Evolutionary conservation across 2,888 invertebrate genomes (phyloP).

Genomic region (Drosophila mercatorum): DNA sequence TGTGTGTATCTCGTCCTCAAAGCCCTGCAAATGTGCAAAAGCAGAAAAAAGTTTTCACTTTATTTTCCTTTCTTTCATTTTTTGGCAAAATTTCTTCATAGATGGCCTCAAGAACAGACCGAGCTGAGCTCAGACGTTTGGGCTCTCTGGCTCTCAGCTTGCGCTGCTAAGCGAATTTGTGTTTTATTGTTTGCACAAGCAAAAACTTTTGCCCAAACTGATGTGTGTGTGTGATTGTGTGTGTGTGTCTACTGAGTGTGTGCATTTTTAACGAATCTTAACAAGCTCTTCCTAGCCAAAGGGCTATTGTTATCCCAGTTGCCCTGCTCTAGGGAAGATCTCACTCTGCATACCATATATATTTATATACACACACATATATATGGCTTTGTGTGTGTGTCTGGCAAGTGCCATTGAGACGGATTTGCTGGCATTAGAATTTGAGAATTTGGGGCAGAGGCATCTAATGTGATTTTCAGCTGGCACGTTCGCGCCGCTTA

Average conservation of each 20-base stretch:
- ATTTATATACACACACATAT: neutral
- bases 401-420: conserved; percentile 76
- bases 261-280: conserved; percentile 80
- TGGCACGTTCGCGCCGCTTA: conserved; percentile 56
- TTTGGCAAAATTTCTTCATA: conserved; percentile 62
- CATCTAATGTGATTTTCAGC: conserved; percentile 79
- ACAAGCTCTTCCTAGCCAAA: conserved; percentile 74
- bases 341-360: conserved; percentile 29
- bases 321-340: conserved; percentile 52
- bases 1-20: conserved; percentile 85
- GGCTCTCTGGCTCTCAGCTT: conserved; percentile 36
- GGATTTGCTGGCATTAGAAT: conserved; percentile 73
- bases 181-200: conserved; percentile 80
- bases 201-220: conserved; percentile 69
- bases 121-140: conserved; percentile 25
- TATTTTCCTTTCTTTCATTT: conserved; percentile 41
- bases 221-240: conserved; percentile 5
- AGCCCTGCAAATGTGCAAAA: conserved; percentile 77
- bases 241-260: conserved; percentile 46
- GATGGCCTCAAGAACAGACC: conserved; percentile 56
- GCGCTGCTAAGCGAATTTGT: conserved; percentile 77
- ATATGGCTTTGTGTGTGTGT: conserved; percentile 2
- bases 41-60: conserved; percentile 20
- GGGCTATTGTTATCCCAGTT: conserved; percentile 75
- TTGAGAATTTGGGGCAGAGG: conserved; percentile 58